These are phyloP conservation scores for Drosophila teissieri DNA, from an alignment of 1,140 invertebrate species.

Conservation along the genomic window DNA sequence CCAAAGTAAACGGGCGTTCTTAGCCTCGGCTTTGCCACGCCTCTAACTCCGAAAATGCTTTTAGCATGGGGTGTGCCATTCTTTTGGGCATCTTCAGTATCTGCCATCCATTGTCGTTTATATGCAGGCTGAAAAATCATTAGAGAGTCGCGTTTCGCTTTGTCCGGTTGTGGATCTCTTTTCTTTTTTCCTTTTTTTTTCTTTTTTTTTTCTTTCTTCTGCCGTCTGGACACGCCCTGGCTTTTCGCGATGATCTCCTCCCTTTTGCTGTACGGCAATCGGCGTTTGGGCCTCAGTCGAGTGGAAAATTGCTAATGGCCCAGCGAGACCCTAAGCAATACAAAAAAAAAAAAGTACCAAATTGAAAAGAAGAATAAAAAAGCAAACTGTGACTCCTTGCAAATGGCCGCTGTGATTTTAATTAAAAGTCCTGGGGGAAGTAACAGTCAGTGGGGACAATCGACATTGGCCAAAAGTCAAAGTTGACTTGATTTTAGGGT, in stretches of 20 bases:
- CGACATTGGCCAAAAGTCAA: conserved; percentile 63
- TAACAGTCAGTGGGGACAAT: conserved; percentile 37
- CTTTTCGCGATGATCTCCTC: conserved; percentile 49
- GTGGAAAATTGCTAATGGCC: conserved; percentile 79
- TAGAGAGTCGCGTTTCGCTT: conserved; percentile 37
- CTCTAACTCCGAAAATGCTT: conserved; percentile 43
- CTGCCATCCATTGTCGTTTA: conserved; percentile 12
- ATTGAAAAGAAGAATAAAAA: conserved; percentile 28
- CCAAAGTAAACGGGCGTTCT: conserved; percentile 46
- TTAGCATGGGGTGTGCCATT: conserved; percentile 12
- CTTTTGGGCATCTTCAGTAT: not conserved
- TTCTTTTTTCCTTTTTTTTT: conserved; percentile 2
- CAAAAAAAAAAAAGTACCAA: conserved; percentile 25
- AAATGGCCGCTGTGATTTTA: conserved; percentile 77
- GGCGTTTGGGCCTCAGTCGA: conserved; percentile 60
- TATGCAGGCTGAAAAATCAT: conserved; percentile 48
- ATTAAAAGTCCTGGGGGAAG: conserved; percentile 64
- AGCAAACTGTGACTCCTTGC: conserved; percentile 52
- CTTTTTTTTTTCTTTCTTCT: not conserved
- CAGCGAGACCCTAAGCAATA: conserved; percentile 9
- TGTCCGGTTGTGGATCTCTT: conserved; percentile 25
- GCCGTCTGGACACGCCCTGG: conserved; percentile 39
- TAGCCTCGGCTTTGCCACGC: conserved; percentile 29
- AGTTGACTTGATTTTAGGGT: conserved; percentile 75
- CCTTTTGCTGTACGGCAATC: conserved; percentile 36